phyloP scores from a whole-genome alignment of 2,113 vertebrate species.

The Nanger granti region DNA sequence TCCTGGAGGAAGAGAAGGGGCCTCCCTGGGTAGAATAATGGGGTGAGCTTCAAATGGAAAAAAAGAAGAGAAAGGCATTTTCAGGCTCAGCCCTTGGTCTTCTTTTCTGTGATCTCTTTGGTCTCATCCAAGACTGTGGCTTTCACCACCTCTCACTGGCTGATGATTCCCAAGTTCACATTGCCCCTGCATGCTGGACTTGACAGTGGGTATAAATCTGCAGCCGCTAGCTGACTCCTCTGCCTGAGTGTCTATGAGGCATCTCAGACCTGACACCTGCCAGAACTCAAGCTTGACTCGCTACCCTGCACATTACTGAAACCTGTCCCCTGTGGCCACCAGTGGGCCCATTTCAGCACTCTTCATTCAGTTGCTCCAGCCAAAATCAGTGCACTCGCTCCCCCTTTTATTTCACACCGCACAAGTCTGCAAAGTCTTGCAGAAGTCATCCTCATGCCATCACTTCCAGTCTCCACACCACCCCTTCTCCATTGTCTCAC shows the following conservation, averaged over 20 bases:
- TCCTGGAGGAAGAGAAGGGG: neutral
- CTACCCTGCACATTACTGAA: neutral
- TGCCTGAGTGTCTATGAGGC: too few species aligned
- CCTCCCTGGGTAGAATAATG: neutral
- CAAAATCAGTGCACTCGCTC: neutral
- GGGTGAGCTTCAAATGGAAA: neutral
- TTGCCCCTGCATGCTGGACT: neutral
- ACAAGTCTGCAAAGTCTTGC: neutral
- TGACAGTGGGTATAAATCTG: neutral
- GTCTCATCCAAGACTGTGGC: neutral
- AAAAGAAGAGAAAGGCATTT: neutral
- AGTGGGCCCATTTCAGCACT: accelerated
- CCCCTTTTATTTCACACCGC: accelerated
- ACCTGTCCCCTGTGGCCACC: neutral
- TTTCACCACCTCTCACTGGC: neutral
- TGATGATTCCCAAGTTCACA: neutral
- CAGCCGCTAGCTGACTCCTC: neutral
- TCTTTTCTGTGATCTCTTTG: neutral
- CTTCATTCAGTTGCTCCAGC: neutral
- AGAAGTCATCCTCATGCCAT: neutral
- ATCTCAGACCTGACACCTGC: neutral
- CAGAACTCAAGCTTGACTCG: neutral
- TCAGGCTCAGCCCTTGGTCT: neutral
- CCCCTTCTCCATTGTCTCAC: neutral
- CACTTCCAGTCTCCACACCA: neutral